phyloP scores from a whole-genome alignment of 2,113 vertebrate genomes.

The Axis porcinus region DNA sequence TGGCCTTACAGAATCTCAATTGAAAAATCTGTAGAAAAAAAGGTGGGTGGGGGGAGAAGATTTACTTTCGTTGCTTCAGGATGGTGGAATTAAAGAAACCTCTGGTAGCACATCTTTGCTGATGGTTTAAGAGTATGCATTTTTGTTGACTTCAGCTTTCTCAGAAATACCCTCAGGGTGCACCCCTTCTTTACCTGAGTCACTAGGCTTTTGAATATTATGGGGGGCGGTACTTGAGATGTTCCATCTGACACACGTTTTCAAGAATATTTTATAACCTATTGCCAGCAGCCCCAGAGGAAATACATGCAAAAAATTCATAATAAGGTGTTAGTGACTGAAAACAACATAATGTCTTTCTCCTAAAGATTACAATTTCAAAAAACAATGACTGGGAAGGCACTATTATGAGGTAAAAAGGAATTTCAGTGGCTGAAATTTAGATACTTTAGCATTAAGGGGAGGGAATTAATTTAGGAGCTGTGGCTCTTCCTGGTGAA shows the following conservation, averaged over 20 bases:
- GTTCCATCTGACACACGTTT: neutral
- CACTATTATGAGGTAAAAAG: neutral
- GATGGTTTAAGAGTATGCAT: neutral
- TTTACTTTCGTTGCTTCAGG: neutral
- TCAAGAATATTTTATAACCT: conserved; percentile 15
- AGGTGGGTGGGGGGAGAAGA: neutral
- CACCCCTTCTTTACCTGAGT: neutral
- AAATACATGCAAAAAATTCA: neutral
- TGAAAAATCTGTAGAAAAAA: neutral
- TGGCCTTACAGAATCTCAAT: neutral
- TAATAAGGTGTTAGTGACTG: neutral
- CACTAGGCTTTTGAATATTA: neutral
- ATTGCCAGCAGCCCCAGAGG: neutral
- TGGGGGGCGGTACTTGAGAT: neutral
- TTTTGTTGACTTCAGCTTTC: neutral
- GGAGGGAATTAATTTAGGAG: neutral
- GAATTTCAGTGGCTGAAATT: neutral
- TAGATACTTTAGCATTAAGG: neutral
- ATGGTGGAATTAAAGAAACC: neutral
- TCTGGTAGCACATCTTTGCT: neutral
- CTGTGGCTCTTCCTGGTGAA: neutral
- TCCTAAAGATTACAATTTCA: neutral
- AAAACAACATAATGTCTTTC: neutral
- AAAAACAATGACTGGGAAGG: neutral
- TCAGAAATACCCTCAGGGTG: neutral